Evolutionary conservation across 2,797 vertebrate genomes (phyloP), one percentile per base, ranked within the genome.

Genomic region (Cichlasoma orientale): DNA sequence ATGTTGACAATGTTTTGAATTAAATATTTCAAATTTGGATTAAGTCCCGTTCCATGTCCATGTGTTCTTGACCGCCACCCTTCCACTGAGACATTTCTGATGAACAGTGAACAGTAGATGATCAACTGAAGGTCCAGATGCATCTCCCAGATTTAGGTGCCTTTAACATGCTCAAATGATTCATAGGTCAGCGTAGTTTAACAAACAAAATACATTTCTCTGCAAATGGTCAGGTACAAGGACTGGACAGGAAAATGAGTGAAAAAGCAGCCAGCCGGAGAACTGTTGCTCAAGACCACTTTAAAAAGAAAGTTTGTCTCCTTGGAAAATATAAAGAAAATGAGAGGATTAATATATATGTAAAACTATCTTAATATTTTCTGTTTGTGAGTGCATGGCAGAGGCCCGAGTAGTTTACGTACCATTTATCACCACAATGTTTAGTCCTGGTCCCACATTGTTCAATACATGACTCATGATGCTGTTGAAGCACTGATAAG

Each of bases 401-500:
- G n/a, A 19, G 18, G 12, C 31, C 53, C 38, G 3, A 27, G 77
- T 69, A 68, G 38, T 44, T 25, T 0, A 93, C 96, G 95, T 92
- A 99, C 98, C 96, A 0, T 98, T 96, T 72, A 97, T 82, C 68
- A 97, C 75, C 0, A 92, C 97, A 0, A 98, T 90, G 83, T 99
- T 98, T 77, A 99, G 90, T 25, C 97, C 98, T 83, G 88, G 86
- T 77, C 96, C 97, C 36, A 97, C 77, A 2, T 98, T 98, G 87
- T 97, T 97, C 72, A 91, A 80, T 71, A 95, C 76, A 0, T 89
- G 86, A 83, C 97, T 98, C 96, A 99, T 97, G 82, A 98, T 80
- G 7, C 97, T 98, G 92, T 66, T 63, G 76, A 87, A 44, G 87
- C 12, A 92, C 6, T 19, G 66, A 71, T 7, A 38, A 71, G 29